phyloP scores from a whole-genome alignment of 2,888 invertebrate species.

The Pantelozetes paolii region DNA sequence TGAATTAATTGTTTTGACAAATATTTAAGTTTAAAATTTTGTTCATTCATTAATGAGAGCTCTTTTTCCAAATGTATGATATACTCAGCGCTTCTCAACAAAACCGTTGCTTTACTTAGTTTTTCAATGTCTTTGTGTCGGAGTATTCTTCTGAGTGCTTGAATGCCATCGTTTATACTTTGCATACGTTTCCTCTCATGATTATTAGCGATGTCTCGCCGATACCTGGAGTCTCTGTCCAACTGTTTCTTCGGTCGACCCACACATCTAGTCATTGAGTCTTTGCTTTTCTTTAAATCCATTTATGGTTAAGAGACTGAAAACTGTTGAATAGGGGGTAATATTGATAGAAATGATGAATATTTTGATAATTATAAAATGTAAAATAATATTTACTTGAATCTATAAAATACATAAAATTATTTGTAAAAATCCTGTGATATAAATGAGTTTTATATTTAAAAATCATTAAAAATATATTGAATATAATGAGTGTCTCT shows the following conservation, averaged over 20 bases:
- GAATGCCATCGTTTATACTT: neutral
- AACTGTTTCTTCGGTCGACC: neutral
- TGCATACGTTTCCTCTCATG: neutral
- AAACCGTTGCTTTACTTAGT: neutral
- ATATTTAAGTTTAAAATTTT: neutral
- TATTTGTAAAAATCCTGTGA: too few relatives aligned
- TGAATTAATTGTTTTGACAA: neutral
- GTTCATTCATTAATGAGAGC: neutral
- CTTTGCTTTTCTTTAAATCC: too few relatives aligned
- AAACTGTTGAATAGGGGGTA: too few relatives aligned
- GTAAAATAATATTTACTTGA: too few relatives aligned
- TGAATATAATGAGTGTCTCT: too few relatives aligned
- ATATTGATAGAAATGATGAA: too few relatives aligned
- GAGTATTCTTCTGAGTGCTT: neutral
- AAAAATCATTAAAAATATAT: too few relatives aligned
- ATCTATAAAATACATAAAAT: too few relatives aligned
- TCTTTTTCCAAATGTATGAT: neutral
- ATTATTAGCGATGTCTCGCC: neutral
- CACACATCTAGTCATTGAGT: too few relatives aligned
- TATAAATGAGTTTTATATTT: too few relatives aligned
- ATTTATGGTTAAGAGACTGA: too few relatives aligned
- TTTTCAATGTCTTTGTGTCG: neutral
- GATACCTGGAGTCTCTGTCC: neutral
- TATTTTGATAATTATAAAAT: too few relatives aligned
- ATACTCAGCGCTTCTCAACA: neutral